phyloP scores from a whole-genome alignment of 2,888 invertebrate species.

The Chrysina gloriosa region DNA sequence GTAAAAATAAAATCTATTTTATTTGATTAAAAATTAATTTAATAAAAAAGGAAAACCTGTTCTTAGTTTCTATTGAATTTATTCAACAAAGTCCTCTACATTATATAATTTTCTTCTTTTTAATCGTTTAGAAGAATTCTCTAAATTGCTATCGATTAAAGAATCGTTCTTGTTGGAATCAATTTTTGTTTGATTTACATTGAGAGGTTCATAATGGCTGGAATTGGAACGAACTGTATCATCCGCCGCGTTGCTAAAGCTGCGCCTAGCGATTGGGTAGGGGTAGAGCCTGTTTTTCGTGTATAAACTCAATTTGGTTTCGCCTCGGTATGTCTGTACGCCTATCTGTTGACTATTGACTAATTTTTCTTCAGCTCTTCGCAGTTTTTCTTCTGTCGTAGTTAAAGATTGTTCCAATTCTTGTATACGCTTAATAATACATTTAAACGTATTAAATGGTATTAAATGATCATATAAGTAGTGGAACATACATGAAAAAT shows the following conservation, averaged over 20 bases:
- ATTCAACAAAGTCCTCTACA: not conserved
- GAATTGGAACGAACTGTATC: not conserved
- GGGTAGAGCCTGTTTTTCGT: not conserved
- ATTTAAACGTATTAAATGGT: not conserved
- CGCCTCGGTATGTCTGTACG: not conserved
- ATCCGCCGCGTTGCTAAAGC: not conserved
- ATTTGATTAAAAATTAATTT: no score
- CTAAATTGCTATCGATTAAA: not conserved
- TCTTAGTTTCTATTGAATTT: no score
- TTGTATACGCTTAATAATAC: constrained; percentile 26
- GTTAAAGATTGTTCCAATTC: constrained; percentile 31
- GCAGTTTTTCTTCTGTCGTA: constrained; percentile 28
- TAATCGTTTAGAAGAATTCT: not conserved
- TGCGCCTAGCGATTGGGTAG: not conserved
- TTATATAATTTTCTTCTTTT: constrained; percentile 13
- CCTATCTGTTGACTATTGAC: not conserved
- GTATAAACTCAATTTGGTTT: constrained; percentile 3
- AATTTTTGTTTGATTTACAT: not conserved
- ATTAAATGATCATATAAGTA: no score
- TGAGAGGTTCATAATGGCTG: not conserved
- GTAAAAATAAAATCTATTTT: no score
- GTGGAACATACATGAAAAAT: no score
- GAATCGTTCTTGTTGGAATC: not conserved
- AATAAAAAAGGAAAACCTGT: no score
- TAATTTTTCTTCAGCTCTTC: constrained; percentile 32